Evolutionary conservation across 2,797 vertebrate genomes (phyloP).

Genomic region (Amphiprion clarkii): DNA sequence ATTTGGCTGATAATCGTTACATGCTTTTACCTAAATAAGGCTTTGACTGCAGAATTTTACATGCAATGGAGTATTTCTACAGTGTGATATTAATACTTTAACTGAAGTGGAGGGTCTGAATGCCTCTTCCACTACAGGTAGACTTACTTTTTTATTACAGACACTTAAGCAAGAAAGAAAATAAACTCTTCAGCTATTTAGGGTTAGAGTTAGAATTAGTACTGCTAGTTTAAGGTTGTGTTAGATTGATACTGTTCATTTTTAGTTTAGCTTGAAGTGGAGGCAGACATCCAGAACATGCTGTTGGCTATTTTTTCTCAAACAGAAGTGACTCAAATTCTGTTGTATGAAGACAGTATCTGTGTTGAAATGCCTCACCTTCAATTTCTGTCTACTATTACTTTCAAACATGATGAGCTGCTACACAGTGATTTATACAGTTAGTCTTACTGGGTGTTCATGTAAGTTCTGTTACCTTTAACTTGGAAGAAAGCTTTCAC

Average conservation of each 20-base stretch:
- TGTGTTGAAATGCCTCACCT: slow-evolving; percentile 7
- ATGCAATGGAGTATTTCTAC: too few species aligned
- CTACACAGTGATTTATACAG: slow-evolving; percentile 7
- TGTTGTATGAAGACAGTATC: neutral
- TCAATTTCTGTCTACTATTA: neutral
- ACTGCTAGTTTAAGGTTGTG: neutral
- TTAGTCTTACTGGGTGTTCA: slow-evolving; percentile 9
- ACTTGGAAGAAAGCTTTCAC: neutral
- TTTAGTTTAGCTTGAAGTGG: slow-evolving; percentile 5
- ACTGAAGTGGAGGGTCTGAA: too few species aligned
- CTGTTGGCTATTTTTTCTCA: slow-evolving; percentile 18
- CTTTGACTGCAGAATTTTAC: too few species aligned
- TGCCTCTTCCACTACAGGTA: too few species aligned
- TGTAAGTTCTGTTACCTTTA: slow-evolving; percentile 15
- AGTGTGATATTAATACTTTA: too few species aligned
- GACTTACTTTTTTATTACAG: too few species aligned
- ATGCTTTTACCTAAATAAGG: too few species aligned
- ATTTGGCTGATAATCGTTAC: too few species aligned
- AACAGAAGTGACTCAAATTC: slow-evolving; percentile 32
- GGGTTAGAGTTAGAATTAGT: too few species aligned
- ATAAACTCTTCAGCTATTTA: too few species aligned
- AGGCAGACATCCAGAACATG: slow-evolving; percentile 16
- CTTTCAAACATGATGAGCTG: slow-evolving; percentile 14
- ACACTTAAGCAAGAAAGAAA: neutral
- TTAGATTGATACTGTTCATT: neutral